Conservation (phyloP, 2,797 vertebrate genomes). For the Myotis daubentonii region DNA sequence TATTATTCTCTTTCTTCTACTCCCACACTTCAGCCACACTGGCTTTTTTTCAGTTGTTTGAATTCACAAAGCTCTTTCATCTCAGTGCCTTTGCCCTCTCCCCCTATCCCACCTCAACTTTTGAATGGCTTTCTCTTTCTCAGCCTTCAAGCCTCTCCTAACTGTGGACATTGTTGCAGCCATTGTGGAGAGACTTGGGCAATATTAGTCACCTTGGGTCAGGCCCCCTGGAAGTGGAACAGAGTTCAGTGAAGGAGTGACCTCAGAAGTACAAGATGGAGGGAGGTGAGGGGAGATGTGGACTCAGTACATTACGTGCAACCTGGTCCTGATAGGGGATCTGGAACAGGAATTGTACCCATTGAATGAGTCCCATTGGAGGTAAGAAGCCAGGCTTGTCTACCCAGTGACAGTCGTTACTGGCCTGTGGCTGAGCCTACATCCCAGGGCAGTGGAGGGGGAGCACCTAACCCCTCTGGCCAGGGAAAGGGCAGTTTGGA, state of each 20-base stretch:
- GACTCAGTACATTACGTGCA: neutral
- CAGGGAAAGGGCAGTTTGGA: too few species aligned
- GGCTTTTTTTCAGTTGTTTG: neutral
- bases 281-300: neutral
- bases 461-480: too few species aligned
- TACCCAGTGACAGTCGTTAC: too few species aligned
- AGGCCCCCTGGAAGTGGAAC: neutral
- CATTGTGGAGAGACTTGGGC: neutral
- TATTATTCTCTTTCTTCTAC: neutral
- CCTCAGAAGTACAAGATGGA: neutral
- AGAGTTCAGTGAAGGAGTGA: neutral
- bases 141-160: neutral
- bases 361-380: too few species aligned
- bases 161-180: neutral
- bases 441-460: too few species aligned
- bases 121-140: neutral
- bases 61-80: neutral
- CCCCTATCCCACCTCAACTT: neutral
- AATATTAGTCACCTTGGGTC: neutral
- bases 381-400: too few species aligned
- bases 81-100: neutral
- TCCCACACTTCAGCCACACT: neutral
- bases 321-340: neutral
- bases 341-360: neutral
- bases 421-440: too few species aligned